A percentile compares a stretch with the other conserved stretches of the same genome.
Conservation (phyloP, 1,140 invertebrate genomes). For the Temnothorax curvispinosus region DNA sequence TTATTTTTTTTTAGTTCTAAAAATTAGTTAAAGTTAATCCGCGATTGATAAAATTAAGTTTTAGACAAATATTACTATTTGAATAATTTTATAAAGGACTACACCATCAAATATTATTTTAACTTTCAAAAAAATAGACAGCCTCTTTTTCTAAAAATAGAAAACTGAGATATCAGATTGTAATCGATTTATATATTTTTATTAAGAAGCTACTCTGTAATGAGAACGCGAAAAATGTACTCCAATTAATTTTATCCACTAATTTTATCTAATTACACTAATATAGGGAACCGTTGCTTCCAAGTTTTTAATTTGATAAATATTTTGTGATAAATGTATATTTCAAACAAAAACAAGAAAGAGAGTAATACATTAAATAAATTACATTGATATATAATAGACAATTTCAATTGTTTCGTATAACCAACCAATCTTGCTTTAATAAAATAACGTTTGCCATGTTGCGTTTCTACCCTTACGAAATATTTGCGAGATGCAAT, state of each 20-base stretch:
- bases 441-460: neutral
- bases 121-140: neutral
- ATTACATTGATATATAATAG: neutral
- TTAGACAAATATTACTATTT: neutral
- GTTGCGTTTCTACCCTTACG: neutral
- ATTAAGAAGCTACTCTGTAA: neutral
- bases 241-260: neutral
- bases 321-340: neutral
- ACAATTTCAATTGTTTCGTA: neutral
- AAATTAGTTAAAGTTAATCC: no score
- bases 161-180: neutral
- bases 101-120: neutral
- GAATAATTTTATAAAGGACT: neutral
- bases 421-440: neutral
- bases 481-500: neutral
- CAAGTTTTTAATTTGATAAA: neutral
- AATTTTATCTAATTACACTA: neutral
- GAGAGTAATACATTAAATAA: neutral
- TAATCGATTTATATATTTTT: constrained; percentile 3
- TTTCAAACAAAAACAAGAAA: neutral
- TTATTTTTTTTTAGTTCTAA: no score
- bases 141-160: neutral
- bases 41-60: no score
- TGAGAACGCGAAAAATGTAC: neutral
- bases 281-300: neutral